Evolutionary conservation across 2,888 invertebrate species (phyloP), one percentile per base, ranked within the genome.

Genomic region (Cerastis leucographa): DNA sequence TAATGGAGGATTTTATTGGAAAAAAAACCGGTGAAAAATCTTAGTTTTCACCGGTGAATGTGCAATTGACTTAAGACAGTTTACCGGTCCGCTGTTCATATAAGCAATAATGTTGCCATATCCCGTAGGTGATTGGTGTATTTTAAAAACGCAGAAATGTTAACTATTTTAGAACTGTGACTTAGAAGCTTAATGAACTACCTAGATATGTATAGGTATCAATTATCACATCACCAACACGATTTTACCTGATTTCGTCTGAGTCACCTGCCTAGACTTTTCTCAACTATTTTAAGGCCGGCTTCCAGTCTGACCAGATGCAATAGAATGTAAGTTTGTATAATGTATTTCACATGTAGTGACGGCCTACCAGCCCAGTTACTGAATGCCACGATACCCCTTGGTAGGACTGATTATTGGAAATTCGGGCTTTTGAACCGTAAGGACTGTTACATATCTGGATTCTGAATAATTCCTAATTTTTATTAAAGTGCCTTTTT

Each of bases 81-180:
- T 76, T 71, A 25, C 68, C 65, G 62, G 73, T 71, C 22, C 19
- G 8, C 54, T 56, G 22, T 64, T 59, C 65, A 29, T 59, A 67
- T 66, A 61, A 64, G 51, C 46, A 66, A 69, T 69, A 49, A 56
- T 62, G 35, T 69, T 71, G 51, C 68, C 62, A 71, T 64, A 67
- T 77, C 77, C 69, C n/a, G 68, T 62, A 6, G 14, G 29, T 81
- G 85, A 77, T 85, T 66, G 51, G 59, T 70, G 59, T 72, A 64
- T 64, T 71, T 56, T 6, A 74, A 59, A 56, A 54, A 71, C 56
- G 17, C 54, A 77, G 25, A 29, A 44, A 77, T 66, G 17, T 59
- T 54, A n/a, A 65, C 66, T 3, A 59, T 51, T 74, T 69, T 66
- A 62, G 61, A 73, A 49, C 14, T 29, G 29, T 66, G 19, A 42